Evolutionary conservation across 2,797 vertebrate genomes (phyloP).

Genomic region (Poecile montanus): DNA sequence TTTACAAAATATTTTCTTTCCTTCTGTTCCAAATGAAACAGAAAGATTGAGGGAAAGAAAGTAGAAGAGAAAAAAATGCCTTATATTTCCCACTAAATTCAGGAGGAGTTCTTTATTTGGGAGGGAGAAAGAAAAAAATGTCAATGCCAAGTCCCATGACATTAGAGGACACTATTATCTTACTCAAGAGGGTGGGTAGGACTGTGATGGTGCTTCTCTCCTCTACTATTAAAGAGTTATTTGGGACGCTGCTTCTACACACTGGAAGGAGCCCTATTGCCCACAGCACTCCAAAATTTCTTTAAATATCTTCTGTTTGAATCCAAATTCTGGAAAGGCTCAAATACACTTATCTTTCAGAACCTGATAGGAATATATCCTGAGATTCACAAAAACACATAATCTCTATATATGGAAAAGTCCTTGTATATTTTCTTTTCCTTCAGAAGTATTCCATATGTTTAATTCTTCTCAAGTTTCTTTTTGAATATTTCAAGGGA

Average conservation of each 20-base stretch:
- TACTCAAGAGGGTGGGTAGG: neutral
- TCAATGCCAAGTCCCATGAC: neutral
- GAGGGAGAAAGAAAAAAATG: neutral
- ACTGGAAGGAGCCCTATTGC: neutral
- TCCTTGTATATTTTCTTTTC: neutral
- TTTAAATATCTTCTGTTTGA: neutral
- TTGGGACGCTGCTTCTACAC: neutral
- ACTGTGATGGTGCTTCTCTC: neutral
- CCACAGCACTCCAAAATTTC: neutral
- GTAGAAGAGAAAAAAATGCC: neutral
- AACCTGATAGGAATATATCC: neutral
- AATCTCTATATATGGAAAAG: neutral
- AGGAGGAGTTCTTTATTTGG: neutral
- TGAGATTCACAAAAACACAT: neutral
- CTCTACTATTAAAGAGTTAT: neutral
- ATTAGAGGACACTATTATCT: neutral
- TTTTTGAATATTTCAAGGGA: neutral
- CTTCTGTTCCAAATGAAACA: neutral
- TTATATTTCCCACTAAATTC: fast-evolving
- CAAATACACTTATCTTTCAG: neutral
- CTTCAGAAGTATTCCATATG: neutral
- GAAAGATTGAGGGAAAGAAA: neutral
- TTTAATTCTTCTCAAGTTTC: neutral
- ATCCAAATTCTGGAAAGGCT: neutral
- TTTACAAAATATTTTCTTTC: neutral